Evolutionary conservation across 2,797 vertebrate genomes (phyloP).

Genomic region (Eulemur rubriventer): DNA sequence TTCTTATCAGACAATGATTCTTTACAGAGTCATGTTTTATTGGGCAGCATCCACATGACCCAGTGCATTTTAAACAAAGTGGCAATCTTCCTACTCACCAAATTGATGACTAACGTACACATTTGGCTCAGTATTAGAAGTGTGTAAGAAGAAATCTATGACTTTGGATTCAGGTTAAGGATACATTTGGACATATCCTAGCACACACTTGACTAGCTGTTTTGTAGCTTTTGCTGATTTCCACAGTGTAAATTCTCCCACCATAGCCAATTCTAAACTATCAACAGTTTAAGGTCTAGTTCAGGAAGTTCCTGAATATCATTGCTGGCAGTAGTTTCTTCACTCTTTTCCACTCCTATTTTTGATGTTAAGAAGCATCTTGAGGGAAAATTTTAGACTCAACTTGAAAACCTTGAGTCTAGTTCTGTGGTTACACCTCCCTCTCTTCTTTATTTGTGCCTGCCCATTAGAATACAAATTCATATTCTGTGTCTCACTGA

Average conservation of each 20-base stretch:
- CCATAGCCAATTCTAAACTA: background rate
- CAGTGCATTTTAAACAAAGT: background rate
- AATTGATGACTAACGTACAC: background rate
- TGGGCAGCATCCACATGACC: background rate
- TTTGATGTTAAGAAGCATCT: conserved; percentile 36
- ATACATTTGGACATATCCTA: background rate
- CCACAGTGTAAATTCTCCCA: background rate
- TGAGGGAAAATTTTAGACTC: conserved; percentile 14
- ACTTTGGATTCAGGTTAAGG: background rate
- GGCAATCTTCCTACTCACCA: background rate
- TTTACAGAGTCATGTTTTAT: background rate
- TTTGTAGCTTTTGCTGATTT: background rate
- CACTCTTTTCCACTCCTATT: background rate
- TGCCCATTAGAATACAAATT: conserved; percentile 81
- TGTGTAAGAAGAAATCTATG: background rate
- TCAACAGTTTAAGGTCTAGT: background rate
- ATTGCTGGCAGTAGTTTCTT: background rate
- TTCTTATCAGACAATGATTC: background rate
- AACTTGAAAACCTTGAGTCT: conserved; percentile 39
- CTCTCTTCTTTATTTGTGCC: conserved; percentile 73
- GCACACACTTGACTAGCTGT: background rate
- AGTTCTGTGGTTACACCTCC: conserved; percentile 41
- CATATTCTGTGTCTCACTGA: conserved; percentile 78
- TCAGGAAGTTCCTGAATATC: conserved; percentile 13
- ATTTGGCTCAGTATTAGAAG: background rate